Base-by-base conservation (phyloP, 2,888 invertebrate species). In the Bombylius major region DNA sequence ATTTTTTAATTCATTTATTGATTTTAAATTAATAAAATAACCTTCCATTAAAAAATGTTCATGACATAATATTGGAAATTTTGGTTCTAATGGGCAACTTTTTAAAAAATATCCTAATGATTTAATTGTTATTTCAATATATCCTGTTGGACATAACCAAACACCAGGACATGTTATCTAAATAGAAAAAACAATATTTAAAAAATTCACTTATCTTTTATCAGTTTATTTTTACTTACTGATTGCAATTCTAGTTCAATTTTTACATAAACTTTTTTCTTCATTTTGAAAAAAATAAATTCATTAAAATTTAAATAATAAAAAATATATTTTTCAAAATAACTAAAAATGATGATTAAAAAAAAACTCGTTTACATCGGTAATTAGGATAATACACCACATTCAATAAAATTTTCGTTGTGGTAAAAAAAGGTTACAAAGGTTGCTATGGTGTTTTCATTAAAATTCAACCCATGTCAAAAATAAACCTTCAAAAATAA, bases 91-190 rank as follows among this genome's bases (percentile, higher is more conserved):
- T 9, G 70, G 66, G 6, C 69, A 69, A 0, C 72, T 70, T 42
- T 70, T 69, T 54, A 73, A 71, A 56, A 67, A 71, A 53, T 73
- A 72, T 13, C 73, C 74, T 46, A 73, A 58, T 1, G 69, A 66
- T 54, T 72, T 72, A 4, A 73, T 60, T n/a, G 71, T 72, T 4
- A 64, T 65, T 61, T 73, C 73, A 56, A 72, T 57, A 56, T 66
- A 69, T 39, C 72, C 70, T 62, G 68, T 69, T 11, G 69, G 68
- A 56, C 73, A 73, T 1, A 73, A 63, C 71, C 74, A 73, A 42
- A 73, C 73, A 4, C 74, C 73, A 1, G 73, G 73, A 46, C 74
- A 73, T 46, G 74, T 71, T 36, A 73, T 64, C 73, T 73, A 42
- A 5, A 42, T 8, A 42, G 5, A 5, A 23, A 32, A 31, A 11